These are phyloP conservation scores for Albula goreensis DNA, from an alignment of 2,113 vertebrate species.

Conservation along the genomic window DNA sequence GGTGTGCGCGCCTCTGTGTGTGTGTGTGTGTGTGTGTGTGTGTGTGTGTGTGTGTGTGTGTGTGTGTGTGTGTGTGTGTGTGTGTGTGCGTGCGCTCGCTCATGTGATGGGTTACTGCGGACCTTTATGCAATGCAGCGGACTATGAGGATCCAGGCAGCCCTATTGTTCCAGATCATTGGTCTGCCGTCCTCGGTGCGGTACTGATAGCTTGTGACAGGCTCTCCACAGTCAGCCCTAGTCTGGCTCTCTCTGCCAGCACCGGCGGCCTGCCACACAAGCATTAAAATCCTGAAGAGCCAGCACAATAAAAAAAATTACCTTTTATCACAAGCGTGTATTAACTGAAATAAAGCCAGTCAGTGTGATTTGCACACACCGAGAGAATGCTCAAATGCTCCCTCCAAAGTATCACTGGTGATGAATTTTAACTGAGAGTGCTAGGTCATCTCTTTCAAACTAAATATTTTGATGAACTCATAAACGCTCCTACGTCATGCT, in stretches of 20 bases:
- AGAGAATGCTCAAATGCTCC: neutral
- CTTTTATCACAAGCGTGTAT: neutral
- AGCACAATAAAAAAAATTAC: neutral
- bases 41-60: slow-evolving; percentile 33
- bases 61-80: slow-evolving; percentile 29
- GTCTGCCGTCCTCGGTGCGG: neutral
- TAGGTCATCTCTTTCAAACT: neutral
- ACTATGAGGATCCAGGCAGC: neutral
- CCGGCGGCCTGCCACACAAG: no score
- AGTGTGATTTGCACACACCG: neutral
- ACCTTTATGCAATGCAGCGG: neutral
- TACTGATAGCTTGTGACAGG: no score
- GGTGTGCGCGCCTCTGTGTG: neutral
- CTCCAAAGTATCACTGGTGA: neutral
- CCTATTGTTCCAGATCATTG: neutral
- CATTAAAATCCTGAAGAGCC: neutral
- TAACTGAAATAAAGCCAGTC: neutral
- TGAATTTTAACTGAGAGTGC: neutral
- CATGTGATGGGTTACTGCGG: neutral
- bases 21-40: slow-evolving; percentile 25
- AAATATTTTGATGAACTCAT: neutral
- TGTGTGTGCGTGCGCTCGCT: slow-evolving; percentile 30
- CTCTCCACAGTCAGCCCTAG: no score
- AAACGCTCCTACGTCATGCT: neutral
- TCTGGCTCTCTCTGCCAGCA: no score